phyloP scores from a whole-genome alignment of 2,797 vertebrate species.

The Mormyrops boulengeri region DNA sequence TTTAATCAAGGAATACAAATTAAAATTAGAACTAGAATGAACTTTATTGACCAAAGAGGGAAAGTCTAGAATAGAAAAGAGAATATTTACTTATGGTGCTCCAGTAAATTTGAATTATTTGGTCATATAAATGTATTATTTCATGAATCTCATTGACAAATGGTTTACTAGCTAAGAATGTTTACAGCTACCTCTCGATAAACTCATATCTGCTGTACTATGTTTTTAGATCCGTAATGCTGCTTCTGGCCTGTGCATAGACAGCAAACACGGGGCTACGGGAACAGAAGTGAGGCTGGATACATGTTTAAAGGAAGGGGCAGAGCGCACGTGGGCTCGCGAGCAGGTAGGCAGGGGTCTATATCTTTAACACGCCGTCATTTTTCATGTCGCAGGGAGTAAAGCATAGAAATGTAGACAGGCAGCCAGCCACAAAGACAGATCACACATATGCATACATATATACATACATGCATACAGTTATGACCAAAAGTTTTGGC shows the following conservation, averaged over 20 bases:
- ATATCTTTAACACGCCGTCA: not conserved
- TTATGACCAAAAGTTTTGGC: not conserved
- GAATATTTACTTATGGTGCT: not conserved
- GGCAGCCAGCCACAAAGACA: not conserved
- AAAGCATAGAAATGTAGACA: not conserved
- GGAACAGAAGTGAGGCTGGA: constrained; percentile 76
- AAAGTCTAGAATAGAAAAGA: not conserved
- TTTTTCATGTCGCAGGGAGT: not conserved
- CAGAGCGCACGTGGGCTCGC: constrained; percentile 81
- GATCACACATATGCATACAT: not conserved
- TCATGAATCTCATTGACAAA: not conserved
- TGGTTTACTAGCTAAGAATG: not conserved
- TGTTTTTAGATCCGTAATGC: constrained; percentile 62
- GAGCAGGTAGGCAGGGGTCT: constrained; percentile 65
- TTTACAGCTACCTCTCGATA: not conserved
- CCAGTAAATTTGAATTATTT: not conserved
- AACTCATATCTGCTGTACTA: not conserved
- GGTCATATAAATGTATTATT: not conserved
- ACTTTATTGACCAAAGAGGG: not conserved
- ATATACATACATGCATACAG: not conserved
- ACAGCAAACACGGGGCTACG: constrained; percentile 76
- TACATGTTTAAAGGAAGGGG: constrained; percentile 76
- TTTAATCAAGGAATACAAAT: not conserved
- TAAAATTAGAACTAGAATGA: not conserved
- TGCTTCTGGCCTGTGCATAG: constrained; percentile 74